Conservation (phyloP, 2,888 invertebrate species). For the Acleris cristana region DNA sequence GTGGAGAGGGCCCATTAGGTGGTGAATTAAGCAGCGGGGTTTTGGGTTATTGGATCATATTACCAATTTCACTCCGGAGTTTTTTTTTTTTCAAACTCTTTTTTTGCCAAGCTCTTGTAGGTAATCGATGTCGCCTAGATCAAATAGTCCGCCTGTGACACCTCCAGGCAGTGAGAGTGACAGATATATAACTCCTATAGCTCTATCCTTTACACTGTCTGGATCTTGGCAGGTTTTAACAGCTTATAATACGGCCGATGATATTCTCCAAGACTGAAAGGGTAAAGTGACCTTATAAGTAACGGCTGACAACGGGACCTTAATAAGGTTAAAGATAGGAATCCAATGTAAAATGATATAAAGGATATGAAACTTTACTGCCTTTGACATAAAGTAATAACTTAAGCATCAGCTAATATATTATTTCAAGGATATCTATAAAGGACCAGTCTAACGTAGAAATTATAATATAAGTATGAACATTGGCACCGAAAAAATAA, state of each 20-base stretch:
- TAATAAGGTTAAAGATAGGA: background rate
- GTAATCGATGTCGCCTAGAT: too few species aligned
- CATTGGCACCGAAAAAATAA: background rate
- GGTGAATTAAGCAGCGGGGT: too few species aligned
- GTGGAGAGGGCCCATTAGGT: too few species aligned
- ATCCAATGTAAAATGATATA: background rate
- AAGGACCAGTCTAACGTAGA: constrained; percentile 17
- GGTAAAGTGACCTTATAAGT: constrained; percentile 28
- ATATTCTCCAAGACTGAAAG: constrained; percentile 28
- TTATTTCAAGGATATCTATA: background rate
- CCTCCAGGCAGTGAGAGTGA: too few species aligned
- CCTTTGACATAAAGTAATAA: background rate
- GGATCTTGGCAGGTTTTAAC: too few species aligned
- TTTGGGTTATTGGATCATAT: too few species aligned
- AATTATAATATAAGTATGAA: background rate
- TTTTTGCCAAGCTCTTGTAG: too few species aligned
- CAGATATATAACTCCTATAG: too few species aligned
- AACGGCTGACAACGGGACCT: constrained; percentile 9
- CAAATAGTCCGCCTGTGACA: too few species aligned
- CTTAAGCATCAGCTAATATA: background rate
- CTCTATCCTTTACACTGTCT: too few species aligned
- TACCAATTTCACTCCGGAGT: too few species aligned
- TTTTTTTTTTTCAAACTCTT: too few species aligned
- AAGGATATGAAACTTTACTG: constrained; percentile 10
- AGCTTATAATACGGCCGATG: background rate